Conservation (phyloP, 2,797 vertebrate genomes). For the Coregonus ussuriensis region DNA sequence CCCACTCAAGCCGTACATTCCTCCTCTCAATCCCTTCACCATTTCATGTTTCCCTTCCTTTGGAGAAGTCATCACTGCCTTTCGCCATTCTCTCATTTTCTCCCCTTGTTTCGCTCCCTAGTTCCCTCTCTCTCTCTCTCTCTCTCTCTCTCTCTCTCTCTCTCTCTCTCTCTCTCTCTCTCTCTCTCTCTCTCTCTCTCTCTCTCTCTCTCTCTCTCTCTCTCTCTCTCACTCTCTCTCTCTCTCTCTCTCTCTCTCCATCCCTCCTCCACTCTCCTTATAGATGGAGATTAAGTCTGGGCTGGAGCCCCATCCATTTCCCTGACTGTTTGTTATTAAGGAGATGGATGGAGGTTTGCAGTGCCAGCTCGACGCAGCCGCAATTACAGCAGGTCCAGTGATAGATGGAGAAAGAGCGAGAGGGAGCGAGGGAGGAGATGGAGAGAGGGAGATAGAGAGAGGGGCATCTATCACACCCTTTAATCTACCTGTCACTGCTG, state of each 20-base stretch:
- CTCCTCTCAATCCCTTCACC: neutral
- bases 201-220: too few species aligned
- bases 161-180: too few species aligned
- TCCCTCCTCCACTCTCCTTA: slow-evolving; percentile 52
- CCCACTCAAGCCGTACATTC: neutral
- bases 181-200: too few species aligned
- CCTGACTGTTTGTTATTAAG: slow-evolving; percentile 87
- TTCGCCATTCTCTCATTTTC: slow-evolving; percentile 53
- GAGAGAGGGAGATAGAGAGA: slow-evolving; percentile 73
- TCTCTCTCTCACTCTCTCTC: neutral
- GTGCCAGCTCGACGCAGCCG: slow-evolving; percentile 79
- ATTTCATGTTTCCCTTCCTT: neutral
- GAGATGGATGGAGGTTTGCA: slow-evolving; percentile 83
- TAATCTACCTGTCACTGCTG: slow-evolving; percentile 82
- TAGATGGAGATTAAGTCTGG: slow-evolving; percentile 83
- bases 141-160: too few species aligned
- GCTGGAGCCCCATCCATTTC: slow-evolving; percentile 81
- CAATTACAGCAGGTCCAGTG: slow-evolving; percentile 82
- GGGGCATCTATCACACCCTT: slow-evolving; percentile 80
- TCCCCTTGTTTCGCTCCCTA: slow-evolving; percentile 10
- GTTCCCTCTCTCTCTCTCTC: neutral
- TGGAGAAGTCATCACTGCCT: slow-evolving; percentile 45
- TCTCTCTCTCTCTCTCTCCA: neutral
- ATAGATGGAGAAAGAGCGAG: slow-evolving; percentile 76
- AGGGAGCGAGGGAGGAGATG: slow-evolving; percentile 48